Base-by-base conservation (phyloP, 2,888 invertebrate species). In the Sylvicola cinctus region DNA sequence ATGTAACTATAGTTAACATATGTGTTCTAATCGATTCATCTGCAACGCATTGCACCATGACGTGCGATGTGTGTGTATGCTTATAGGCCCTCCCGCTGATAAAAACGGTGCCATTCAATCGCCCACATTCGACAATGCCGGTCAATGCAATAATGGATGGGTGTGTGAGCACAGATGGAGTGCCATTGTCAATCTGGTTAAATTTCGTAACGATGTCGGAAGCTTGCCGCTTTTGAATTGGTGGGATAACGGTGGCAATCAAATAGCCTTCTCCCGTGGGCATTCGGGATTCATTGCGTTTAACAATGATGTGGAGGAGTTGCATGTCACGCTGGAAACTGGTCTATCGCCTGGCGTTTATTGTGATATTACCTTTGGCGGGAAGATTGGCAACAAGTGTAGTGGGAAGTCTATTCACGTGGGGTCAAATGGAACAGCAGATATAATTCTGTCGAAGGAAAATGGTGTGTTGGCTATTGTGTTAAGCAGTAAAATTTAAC, bases 301-400 rank as follows among this genome's bases (percentile, higher is more conserved):
- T 45, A 85, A 83, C 47, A 67, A 65, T 34, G 76, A 77, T 12
- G 49, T 52, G 15, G 62, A 62, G 43, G 65, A 71, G 41, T 46
- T 83, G 23, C 66, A 66, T 30, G 54, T 62, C 44, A 64, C 48
- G 11, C 45, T 51, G 11, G 52, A 70, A 56, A 78, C 75, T 2
- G 74, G 74, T 37, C 62, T 87, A 23, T 74, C 79, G 1, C 61
- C 69, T 31, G 88, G 88, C 13, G 61, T 44, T 0, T 90, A 90
- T 56, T 90, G 88, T 51, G 87, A 90, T 54, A 63, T 88, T 14
- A 80, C 85, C 42, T 74, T 76, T n/a, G 85, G n/a, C n/a, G n/a
- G n/a, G n/a, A n/a, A 85, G 1, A 52, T 57, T 13, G 59, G 62
- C 43, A 46, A 47, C 1, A 57, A 66, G 37, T 66, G 63, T 36